phyloP scores from a whole-genome alignment of 1,140 invertebrate genomes.

The Drosophila nigrodunni region DNA sequence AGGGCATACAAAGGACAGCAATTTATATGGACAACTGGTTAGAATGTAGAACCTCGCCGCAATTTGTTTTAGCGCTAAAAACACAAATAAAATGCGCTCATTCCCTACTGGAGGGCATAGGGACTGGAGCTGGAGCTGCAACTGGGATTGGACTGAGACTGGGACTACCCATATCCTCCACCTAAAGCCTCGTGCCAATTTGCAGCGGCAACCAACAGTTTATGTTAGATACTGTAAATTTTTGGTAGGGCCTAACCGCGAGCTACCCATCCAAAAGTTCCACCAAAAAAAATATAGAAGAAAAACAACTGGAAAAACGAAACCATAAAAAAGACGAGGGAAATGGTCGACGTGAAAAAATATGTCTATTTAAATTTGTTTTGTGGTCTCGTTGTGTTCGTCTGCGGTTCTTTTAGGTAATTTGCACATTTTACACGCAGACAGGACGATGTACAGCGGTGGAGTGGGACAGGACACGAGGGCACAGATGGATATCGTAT shows the following conservation, averaged over 20 bases:
- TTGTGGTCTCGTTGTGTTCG: conserved; percentile 83
- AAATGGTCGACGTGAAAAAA: conserved; percentile 61
- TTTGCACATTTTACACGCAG: conserved; percentile 82
- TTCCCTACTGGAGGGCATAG: conserved; percentile 6
- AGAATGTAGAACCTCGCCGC: conserved; percentile 57
- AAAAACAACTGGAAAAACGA: conserved; percentile 32
- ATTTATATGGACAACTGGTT: conserved; percentile 35
- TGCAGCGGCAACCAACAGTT: conserved; percentile 77
- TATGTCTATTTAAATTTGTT: conserved; percentile 84
- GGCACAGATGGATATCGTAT: conserved; percentile 60
- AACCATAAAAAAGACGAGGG: conserved; percentile 50
- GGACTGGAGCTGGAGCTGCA: no score
- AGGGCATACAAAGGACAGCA: conserved; percentile 23
- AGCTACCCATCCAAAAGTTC: background rate
- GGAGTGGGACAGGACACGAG: background rate
- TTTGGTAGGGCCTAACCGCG: conserved; percentile 34
- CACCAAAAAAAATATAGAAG: conserved; percentile 6
- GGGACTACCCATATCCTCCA: conserved; percentile 1
- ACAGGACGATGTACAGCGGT: conserved; percentile 46
- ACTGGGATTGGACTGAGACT: no score
- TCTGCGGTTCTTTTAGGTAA: conserved; percentile 83
- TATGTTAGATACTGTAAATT: conserved; percentile 73
- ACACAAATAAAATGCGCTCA: conserved; percentile 74
- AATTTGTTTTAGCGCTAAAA: conserved; percentile 82
- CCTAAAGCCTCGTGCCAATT: conserved; percentile 67